Percentiles rank a stretch among this genome's conserved stretches.
phyloP scores from a whole-genome alignment of 2,113 vertebrate species.

The rat (Rattus norvegicus) region DNA sequence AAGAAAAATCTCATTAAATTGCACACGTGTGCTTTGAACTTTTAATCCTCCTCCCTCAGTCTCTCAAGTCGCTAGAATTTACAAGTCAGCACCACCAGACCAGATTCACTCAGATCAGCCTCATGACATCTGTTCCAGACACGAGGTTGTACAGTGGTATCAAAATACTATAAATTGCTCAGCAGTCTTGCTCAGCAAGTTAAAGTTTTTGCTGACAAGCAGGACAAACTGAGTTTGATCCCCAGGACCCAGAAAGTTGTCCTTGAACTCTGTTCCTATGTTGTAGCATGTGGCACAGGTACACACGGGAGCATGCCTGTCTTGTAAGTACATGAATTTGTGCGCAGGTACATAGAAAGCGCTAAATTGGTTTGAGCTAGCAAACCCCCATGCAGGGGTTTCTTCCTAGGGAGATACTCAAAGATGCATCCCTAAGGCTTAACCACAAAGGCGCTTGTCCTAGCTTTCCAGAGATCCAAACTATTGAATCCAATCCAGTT shows the following conservation, averaged over 20 bases:
- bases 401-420: background rate
- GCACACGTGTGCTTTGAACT: background rate
- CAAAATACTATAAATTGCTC: too few relatives aligned
- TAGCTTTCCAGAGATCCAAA: background rate
- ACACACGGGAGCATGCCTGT: too few relatives aligned
- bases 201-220: background rate
- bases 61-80: background rate
- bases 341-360: background rate
- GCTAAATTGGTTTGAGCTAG: background rate
- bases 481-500: background rate
- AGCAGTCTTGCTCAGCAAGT: background rate
- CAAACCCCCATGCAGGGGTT: background rate
- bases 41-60: background rate
- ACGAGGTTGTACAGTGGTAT: background rate
- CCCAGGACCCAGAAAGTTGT: background rate
- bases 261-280: background rate
- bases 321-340: background rate
- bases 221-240: background rate
- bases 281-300: background rate
- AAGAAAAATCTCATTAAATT: background rate
- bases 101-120: background rate
- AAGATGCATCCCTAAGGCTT: background rate
- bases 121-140: background rate
- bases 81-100: background rate
- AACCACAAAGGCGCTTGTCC: background rate